Evolutionary conservation across 2,888 invertebrate species (phyloP).

Genomic region (Pyralis farinalis): DNA sequence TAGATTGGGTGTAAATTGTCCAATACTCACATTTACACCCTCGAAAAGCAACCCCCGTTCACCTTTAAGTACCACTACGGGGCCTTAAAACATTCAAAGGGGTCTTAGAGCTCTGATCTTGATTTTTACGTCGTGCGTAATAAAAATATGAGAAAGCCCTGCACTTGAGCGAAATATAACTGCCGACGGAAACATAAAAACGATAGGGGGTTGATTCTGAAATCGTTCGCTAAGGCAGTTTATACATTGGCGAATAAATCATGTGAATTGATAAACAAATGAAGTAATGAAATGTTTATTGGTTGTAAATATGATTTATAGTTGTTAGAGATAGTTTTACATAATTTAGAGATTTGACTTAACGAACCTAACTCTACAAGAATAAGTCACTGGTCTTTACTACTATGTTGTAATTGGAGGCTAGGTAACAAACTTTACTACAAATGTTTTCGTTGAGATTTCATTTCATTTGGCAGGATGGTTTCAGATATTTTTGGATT

Average conservation of each 20-base stretch:
- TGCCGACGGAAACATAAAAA: conserved; percentile 67
- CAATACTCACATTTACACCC: conserved; percentile 22
- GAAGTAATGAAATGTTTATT: too few species aligned
- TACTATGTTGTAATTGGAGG: too few species aligned
- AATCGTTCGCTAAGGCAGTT: conserved; percentile 34
- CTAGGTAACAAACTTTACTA: too few species aligned
- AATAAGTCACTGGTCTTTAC: too few species aligned
- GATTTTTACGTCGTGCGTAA: conserved; percentile 60
- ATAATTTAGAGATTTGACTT: too few species aligned
- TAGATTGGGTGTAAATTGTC: conserved; percentile 14
- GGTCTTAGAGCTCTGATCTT: conserved; percentile 43
- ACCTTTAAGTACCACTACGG: conserved; percentile 30
- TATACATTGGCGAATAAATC: background rate
- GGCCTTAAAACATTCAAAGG: conserved; percentile 42
- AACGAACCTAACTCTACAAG: too few species aligned
- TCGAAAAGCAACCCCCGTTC: conserved; percentile 30
- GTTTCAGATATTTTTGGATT: too few species aligned
- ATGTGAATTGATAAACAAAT: too few species aligned
- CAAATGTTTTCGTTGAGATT: too few species aligned
- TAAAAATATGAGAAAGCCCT: conserved; percentile 67
- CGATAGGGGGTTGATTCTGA: conserved; percentile 18
- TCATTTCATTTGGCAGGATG: too few species aligned
- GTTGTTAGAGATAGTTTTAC: too few species aligned
- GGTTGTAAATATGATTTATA: too few species aligned
- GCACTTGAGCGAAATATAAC: conserved; percentile 63